A percentile compares a stretch with the other conserved stretches of the same genome.
Conservation (phyloP, 1,140 invertebrate genomes). For the Drosophila serrata region DNA sequence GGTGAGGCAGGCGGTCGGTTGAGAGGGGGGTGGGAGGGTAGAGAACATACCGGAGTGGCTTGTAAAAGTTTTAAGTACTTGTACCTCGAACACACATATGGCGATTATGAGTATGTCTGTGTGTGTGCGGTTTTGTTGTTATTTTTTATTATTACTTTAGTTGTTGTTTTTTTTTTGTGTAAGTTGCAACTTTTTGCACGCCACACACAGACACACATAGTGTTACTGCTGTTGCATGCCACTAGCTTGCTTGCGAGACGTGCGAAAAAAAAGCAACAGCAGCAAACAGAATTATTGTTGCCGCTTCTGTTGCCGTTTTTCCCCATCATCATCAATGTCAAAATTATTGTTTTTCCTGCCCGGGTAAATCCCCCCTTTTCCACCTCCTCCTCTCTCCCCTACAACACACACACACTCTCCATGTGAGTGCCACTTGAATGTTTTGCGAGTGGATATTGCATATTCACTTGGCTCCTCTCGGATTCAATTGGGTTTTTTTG, state of each 20-base stretch:
- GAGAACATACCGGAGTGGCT: conserved; percentile 58
- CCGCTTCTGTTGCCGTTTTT: conserved; percentile 44
- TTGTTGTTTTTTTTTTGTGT: conserved; percentile 12
- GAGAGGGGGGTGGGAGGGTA: not conserved
- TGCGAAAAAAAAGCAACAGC: conserved; percentile 38
- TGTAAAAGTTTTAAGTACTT: conserved; percentile 82
- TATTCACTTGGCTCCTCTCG: conserved; percentile 41
- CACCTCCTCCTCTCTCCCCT: not conserved
- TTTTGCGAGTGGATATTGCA: conserved; percentile 55
- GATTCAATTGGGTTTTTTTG: conserved; percentile 13
- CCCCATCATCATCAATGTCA: conserved; percentile 79
- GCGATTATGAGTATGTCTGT: conserved; percentile 42
- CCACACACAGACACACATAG: conserved; percentile 48
- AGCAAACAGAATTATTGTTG: conserved; percentile 54
- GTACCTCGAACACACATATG: conserved; percentile 47
- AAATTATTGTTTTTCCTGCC: conserved; percentile 78
- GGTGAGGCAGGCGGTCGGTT: conserved; percentile 1
- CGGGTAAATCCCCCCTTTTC: not conserved
- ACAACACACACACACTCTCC: conserved; percentile 3
- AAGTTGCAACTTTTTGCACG: conserved; percentile 81
- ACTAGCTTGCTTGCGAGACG: conserved; percentile 47
- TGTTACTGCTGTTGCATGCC: conserved; percentile 59
- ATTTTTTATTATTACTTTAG: not conserved
- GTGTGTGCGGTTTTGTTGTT: conserved; percentile 13
- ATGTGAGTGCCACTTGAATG: conserved; percentile 60